phyloP scores from a whole-genome alignment of 2,797 vertebrate genomes.

The Argya squamiceps region DNA sequence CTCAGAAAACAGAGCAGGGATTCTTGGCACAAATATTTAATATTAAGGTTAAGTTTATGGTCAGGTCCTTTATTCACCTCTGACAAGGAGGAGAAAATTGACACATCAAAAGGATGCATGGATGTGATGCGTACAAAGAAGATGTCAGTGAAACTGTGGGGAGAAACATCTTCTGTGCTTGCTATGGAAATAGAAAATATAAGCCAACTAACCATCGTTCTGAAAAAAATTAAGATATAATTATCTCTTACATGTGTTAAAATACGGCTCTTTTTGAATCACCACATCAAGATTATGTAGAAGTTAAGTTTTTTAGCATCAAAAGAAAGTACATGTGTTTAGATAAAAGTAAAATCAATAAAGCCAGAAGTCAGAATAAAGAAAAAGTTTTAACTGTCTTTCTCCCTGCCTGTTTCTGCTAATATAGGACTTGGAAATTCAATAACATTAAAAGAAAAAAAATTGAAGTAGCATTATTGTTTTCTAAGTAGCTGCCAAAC shows the following conservation, averaged over 20 bases:
- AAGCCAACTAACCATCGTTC: background rate
- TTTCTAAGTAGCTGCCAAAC: background rate
- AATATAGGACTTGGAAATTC: background rate
- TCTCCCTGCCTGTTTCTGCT: background rate
- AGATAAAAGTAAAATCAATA: conserved; percentile 16
- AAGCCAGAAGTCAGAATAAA: background rate
- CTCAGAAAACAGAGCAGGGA: background rate
- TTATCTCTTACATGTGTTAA: background rate
- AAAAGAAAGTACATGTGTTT: background rate
- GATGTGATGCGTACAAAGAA: background rate
- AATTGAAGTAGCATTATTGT: background rate
- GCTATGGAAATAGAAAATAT: background rate
- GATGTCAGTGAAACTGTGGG: background rate
- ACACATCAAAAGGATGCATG: background rate
- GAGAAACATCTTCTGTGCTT: background rate
- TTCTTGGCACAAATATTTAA: background rate
- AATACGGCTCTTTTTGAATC: background rate
- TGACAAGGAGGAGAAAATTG: background rate
- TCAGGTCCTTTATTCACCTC: background rate
- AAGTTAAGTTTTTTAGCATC: background rate
- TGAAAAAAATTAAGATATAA: background rate
- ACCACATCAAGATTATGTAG: background rate
- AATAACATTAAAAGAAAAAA: background rate
- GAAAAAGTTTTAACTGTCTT: background rate
- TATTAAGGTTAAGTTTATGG: background rate